A percentile compares a stretch with the other conserved stretches of the same genome.
Conservation (phyloP, 2,113 vertebrate species). For the Indicator indicator region DNA sequence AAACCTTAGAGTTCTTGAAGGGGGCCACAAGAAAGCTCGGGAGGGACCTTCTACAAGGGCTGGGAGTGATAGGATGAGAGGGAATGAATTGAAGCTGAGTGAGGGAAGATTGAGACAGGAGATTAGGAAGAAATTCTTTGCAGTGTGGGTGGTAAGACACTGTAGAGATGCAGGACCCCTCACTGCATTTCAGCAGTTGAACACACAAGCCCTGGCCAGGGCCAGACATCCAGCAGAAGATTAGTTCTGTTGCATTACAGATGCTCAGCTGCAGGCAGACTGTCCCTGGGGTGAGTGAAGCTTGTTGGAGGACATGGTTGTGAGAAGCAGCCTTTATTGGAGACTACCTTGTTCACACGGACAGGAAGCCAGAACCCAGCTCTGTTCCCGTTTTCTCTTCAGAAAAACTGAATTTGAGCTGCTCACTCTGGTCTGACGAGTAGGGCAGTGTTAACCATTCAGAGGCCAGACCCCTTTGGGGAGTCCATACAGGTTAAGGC, state of each 20-base stretch:
- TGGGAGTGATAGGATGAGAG: too few species aligned
- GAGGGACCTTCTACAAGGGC: too few species aligned
- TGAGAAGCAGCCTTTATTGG: neutral
- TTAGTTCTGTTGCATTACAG: neutral
- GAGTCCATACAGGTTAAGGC: neutral
- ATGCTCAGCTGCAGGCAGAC: neutral
- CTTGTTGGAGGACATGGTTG: neutral
- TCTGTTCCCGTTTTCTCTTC: neutral
- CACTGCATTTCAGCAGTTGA: neutral
- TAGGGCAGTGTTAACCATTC: neutral
- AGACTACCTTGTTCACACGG: neutral
- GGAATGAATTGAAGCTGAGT: too few species aligned
- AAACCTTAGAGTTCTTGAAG: too few species aligned
- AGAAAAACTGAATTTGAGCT: neutral
- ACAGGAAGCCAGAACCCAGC: neutral
- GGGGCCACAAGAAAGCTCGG: too few species aligned
- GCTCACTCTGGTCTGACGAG: rapidly evolving
- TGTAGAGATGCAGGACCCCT: neutral
- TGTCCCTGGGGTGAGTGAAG: neutral
- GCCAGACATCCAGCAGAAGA: neutral
- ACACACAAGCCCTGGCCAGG: neutral
- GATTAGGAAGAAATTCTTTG: too few species aligned
- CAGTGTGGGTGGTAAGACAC: too few species aligned
- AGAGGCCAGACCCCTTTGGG: rapidly evolving
- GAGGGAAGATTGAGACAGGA: too few species aligned